These are phyloP conservation scores for Chaenogobius annularis DNA, from an alignment of 2,113 vertebrate species.

Conservation along the genomic window DNA sequence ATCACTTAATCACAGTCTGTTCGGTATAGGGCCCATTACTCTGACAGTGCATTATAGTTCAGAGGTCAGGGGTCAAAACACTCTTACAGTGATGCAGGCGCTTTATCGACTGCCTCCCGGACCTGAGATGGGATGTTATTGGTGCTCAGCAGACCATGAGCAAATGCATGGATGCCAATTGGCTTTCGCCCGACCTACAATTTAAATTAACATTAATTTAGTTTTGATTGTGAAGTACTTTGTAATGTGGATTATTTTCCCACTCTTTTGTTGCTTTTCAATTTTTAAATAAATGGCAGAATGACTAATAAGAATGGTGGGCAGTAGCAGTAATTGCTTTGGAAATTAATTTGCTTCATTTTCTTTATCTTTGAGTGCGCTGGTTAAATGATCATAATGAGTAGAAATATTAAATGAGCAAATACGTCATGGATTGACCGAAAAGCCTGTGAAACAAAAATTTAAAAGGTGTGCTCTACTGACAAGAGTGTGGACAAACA, in stretches of 20 bases:
- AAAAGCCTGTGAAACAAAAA: slow-evolving; percentile 54
- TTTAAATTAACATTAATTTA: slow-evolving; percentile 19
- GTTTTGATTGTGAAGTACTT: slow-evolving; percentile 35
- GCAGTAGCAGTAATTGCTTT: slow-evolving; percentile 51
- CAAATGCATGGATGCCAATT: slow-evolving; percentile 1
- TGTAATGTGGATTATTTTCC: slow-evolving; percentile 27
- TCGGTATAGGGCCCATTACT: slow-evolving; percentile 59
- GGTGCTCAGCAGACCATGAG: neutral
- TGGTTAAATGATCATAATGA: slow-evolving; percentile 55
- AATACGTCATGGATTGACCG: slow-evolving; percentile 45
- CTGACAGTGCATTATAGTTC: slow-evolving; percentile 46
- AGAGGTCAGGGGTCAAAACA: slow-evolving; percentile 50
- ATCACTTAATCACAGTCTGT: slow-evolving; percentile 56
- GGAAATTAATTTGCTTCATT: slow-evolving; percentile 44
- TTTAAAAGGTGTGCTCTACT: slow-evolving; percentile 5
- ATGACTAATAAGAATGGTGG: slow-evolving; percentile 32
- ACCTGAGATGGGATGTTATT: slow-evolving; percentile 41
- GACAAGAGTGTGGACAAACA: slow-evolving; percentile 21
- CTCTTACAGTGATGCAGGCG: slow-evolving; percentile 31
- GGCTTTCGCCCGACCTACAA: slow-evolving; percentile 10
- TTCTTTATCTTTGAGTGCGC: slow-evolving; percentile 61
- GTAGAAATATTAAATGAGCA: slow-evolving; percentile 42
- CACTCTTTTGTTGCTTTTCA: slow-evolving; percentile 9
- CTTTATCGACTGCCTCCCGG: slow-evolving; percentile 36
- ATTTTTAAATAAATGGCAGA: slow-evolving; percentile 33